Percentiles rank a stretch among this genome's conserved stretches.
Conservation (phyloP, 2,797 vertebrate genomes). For the Pristis pectinata region DNA sequence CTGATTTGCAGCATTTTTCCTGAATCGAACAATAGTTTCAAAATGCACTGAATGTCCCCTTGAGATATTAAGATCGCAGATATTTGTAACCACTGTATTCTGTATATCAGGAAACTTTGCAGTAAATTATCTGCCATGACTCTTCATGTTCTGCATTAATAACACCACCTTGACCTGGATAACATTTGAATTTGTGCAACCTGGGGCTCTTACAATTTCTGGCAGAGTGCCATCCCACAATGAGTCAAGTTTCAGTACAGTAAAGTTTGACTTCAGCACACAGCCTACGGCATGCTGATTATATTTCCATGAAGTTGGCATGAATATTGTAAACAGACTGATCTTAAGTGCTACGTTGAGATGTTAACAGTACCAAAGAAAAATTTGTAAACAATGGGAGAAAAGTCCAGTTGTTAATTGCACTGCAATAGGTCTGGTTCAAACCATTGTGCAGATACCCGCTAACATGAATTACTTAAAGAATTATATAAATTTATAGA, state of each 20-base stretch:
- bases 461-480: not conserved
- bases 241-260: constrained; percentile 37
- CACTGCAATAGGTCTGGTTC: not conserved
- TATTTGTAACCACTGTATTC: not conserved
- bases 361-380: constrained; percentile 43
- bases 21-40: not conserved
- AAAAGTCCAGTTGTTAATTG: not conserved
- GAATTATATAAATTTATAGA: not conserved
- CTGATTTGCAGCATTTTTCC: too few species aligned
- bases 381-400: constrained; percentile 43
- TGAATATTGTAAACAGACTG: constrained; percentile 46
- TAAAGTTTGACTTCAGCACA: constrained; percentile 40
- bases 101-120: not conserved
- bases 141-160: not conserved
- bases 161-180: constrained; percentile 38
- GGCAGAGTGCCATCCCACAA: constrained; percentile 40
- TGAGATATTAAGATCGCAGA: not conserved
- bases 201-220: constrained; percentile 41
- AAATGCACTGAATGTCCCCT: not conserved
- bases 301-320: constrained; percentile 48
- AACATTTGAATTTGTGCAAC: constrained; percentile 46
- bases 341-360: constrained; percentile 41
- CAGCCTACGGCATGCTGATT: constrained; percentile 42
- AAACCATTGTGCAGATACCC: not conserved
- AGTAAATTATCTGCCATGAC: too few species aligned